Conservation (phyloP, 92 coral and sea anemone species). For the Nematostella vectensis region DNA sequence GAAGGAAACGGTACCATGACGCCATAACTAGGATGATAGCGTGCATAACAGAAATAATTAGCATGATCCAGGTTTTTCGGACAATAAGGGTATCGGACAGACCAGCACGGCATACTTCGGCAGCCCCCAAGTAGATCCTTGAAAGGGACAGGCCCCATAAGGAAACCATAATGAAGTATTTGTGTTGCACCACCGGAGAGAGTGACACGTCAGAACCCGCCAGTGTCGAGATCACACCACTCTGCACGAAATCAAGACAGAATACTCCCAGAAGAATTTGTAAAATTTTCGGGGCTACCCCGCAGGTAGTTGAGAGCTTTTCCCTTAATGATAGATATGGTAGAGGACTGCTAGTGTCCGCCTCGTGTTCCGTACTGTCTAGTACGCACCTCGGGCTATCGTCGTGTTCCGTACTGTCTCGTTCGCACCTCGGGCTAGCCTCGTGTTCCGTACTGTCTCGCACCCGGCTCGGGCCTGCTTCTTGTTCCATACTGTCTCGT, state of each 20-base stretch:
- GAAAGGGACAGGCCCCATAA: slow-evolving; percentile 11
- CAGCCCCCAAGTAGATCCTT: slow-evolving; percentile 3
- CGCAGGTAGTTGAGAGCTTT: neutral
- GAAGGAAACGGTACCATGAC: slow-evolving; percentile 8
- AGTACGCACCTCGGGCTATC: no score
- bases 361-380: no score
- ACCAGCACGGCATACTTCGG: slow-evolving; percentile 1
- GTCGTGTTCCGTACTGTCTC: no score
- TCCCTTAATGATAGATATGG: neutral
- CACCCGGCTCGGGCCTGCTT: no score
- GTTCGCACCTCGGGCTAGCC: no score
- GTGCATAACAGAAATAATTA: slow-evolving; percentile 4
- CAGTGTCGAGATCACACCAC: slow-evolving; percentile 8
- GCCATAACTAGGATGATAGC: slow-evolving; percentile 3
- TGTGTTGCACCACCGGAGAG: slow-evolving; percentile 11
- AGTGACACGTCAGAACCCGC: neutral
- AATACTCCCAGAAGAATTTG: slow-evolving; percentile 1
- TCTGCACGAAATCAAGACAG: slow-evolving; percentile 3
- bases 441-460: no score
- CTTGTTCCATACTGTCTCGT: no score
- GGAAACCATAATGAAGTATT: slow-evolving; percentile 5
- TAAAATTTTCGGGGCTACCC: neutral
- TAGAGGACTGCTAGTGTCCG: no score
- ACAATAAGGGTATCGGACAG: slow-evolving; percentile 3
- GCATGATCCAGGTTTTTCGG: slow-evolving; percentile 4